These are phyloP conservation scores for Cuniculus paca DNA, from an alignment of 2,797 vertebrate species.

Conservation along the genomic window DNA sequence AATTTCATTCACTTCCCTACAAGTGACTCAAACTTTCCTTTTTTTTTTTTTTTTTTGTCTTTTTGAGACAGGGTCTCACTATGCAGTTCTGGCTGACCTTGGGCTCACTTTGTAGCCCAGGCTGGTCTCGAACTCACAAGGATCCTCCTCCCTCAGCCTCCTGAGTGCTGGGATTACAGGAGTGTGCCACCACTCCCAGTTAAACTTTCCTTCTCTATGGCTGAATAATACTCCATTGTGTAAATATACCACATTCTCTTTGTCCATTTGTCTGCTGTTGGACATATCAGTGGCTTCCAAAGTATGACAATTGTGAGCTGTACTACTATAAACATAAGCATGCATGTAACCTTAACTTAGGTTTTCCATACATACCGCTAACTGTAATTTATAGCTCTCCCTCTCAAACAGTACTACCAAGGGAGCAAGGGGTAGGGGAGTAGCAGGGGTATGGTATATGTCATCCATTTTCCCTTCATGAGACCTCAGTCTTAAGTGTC, in stretches of 20 bases:
- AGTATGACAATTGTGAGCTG: neutral
- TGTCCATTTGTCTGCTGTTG: neutral
- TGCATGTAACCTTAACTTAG: neutral
- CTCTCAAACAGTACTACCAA: neutral
- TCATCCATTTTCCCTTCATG: neutral
- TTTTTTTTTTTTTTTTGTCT: no score
- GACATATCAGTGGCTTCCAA: neutral
- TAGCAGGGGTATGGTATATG: neutral
- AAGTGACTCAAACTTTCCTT: neutral
- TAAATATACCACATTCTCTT: neutral
- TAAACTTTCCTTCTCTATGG: neutral
- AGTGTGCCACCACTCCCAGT: no score
- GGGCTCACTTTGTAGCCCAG: no score
- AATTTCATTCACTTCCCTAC: neutral
- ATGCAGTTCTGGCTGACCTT: no score
- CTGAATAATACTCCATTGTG: neutral
- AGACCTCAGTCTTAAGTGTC: neutral
- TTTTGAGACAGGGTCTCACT: no score
- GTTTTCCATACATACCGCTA: neutral
- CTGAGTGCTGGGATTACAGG: no score
- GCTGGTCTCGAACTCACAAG: no score
- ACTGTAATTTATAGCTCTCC: neutral
- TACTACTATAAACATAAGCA: neutral
- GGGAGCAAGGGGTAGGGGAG: neutral
- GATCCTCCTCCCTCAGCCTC: no score